Conservation (phyloP, 2,797 vertebrate species). For the Parambassis ranga region DNA sequence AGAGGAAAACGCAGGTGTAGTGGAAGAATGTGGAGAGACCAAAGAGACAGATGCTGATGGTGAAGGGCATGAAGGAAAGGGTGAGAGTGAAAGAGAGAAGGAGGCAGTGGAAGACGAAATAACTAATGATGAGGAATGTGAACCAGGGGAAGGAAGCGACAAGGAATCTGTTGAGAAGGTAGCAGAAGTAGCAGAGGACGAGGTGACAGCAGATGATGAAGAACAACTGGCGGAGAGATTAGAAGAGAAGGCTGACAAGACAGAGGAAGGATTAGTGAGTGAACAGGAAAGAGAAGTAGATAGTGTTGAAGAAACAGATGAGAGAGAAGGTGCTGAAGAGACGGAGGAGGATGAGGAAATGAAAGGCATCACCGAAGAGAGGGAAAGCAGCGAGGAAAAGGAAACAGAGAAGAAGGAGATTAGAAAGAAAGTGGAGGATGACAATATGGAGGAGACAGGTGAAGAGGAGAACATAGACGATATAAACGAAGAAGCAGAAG, state of each 20-base stretch:
- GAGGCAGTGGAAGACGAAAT: background rate
- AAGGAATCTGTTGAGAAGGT: constrained; percentile 10
- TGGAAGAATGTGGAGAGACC: constrained; percentile 19
- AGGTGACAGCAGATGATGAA: constrained; percentile 17
- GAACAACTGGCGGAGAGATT: constrained; percentile 1
- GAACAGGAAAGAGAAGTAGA: background rate
- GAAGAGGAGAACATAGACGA: background rate
- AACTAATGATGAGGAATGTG: background rate
- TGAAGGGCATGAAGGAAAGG: constrained; percentile 3
- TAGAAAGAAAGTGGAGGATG: background rate
- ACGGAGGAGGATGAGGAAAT: constrained; percentile 1
- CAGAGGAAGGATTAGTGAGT: background rate
- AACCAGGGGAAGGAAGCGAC: constrained; percentile 1
- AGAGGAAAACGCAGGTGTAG: background rate
- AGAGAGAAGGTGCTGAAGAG: constrained; percentile 14
- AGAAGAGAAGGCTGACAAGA: background rate
- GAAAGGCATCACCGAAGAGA: background rate
- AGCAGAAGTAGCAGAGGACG: constrained; percentile 9
- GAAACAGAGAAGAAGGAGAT: background rate
- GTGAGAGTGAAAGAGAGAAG: background rate
- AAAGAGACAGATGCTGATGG: constrained; percentile 9
- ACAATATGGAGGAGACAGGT: background rate
- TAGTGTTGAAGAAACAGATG: constrained; percentile 38
- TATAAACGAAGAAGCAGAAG: background rate
- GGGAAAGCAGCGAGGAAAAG: background rate